Evolutionary conservation across 2,113 vertebrate genomes (phyloP).

Genomic region (Dipodomys ordii): DNA sequence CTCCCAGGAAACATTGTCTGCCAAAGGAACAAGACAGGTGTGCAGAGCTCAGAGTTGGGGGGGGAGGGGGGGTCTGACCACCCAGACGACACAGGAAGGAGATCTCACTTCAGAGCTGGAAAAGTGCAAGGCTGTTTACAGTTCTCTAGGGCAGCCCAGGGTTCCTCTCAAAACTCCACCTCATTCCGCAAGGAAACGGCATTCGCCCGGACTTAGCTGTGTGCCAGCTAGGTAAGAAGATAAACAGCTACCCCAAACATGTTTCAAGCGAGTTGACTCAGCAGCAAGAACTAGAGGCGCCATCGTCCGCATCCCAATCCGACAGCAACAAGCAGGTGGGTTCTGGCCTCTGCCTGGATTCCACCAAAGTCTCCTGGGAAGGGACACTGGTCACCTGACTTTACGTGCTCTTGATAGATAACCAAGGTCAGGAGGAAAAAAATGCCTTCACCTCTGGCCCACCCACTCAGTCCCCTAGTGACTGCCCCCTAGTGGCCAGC

Average conservation of each 20-base stretch:
- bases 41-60: not conserved
- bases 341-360: not conserved
- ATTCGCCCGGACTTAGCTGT: too few species aligned
- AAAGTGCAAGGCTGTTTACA: not conserved
- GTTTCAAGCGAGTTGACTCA: not conserved
- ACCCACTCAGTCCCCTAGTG: not conserved
- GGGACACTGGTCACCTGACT: too few species aligned
- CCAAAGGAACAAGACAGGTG: not conserved
- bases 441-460: not conserved
- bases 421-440: not conserved
- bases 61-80: not conserved
- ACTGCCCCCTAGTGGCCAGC: not conserved
- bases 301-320: not conserved
- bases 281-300: not conserved
- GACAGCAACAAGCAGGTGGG: not conserved
- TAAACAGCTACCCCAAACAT: not conserved
- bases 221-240: not conserved
- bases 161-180: not conserved
- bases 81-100: not conserved
- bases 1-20: fast-evolving
- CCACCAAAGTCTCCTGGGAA: not conserved
- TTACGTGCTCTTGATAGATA: fast-evolving
- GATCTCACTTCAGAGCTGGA: not conserved
- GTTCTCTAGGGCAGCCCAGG: not conserved
- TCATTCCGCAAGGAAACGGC: not conserved